A percentile compares a stretch with the other conserved stretches of the same genome.
phyloP scores from a whole-genome alignment of 2,113 vertebrate genomes.

The Carassius gibelio region DNA sequence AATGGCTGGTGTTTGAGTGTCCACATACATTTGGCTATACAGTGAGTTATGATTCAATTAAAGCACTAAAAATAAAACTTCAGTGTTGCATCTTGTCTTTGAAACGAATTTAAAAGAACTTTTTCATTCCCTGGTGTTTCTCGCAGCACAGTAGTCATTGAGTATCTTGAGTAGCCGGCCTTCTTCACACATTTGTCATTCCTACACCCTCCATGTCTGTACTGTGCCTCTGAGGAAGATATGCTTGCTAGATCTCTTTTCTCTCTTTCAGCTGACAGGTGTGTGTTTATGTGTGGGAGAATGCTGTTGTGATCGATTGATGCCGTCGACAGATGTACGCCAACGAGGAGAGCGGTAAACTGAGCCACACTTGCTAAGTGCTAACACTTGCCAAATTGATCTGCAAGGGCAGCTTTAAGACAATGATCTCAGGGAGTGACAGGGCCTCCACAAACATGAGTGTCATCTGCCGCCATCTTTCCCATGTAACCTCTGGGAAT shows the following conservation, averaged over 20 bases:
- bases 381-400: slow-evolving; percentile 54
- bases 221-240: neutral
- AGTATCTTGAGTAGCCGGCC: neutral
- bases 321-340: slow-evolving; percentile 30
- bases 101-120: neutral
- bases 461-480: slow-evolving; percentile 19
- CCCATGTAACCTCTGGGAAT: slow-evolving; percentile 30
- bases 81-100: neutral
- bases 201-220: neutral
- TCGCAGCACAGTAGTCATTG: neutral
- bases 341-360: slow-evolving; percentile 19
- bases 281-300: slow-evolving; percentile 29
- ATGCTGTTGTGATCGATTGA: slow-evolving; percentile 37
- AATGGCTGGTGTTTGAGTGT: neutral
- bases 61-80: neutral
- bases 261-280: neutral
- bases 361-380: slow-evolving; percentile 45
- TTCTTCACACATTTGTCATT: neutral
- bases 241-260: slow-evolving; percentile 1
- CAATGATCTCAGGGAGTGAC: slow-evolving; percentile 16
- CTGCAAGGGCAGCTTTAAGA: slow-evolving; percentile 50
- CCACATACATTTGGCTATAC: neutral
- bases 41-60: neutral
- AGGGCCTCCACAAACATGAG: neutral
- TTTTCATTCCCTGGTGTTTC: neutral